Evolutionary conservation across 2,888 invertebrate species (phyloP), one percentile per base, ranked within the genome.

Genomic region (Plutella xylostella): DNA sequence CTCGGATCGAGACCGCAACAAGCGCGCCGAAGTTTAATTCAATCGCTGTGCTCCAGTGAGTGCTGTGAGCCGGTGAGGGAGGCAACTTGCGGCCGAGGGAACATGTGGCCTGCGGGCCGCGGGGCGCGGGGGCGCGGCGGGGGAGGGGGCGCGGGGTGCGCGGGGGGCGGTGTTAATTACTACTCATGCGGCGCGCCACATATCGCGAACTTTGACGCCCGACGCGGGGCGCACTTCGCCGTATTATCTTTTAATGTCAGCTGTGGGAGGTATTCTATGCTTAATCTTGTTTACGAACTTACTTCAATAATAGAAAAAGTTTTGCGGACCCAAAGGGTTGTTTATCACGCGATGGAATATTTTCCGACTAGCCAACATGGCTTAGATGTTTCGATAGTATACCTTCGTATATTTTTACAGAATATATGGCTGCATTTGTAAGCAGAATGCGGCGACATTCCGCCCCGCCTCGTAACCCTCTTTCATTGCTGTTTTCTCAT

Each of bases 21-120:
- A 76, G 71, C 69, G 69, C 72, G 72, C 74, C 68, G 65, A 80
- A 83, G 77, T 83, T 82, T 82, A 83, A 83, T 83, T 82, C 82
- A 80, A 83, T 80, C 80, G 76, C 69, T 70, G 73, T 68, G 69
- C 69, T 67, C 68, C 72, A 65, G 63, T 68, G 65, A 63, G 65
- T 63, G 66, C 56, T 56, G 55, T 55, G 56, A n/a, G n/a, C n/a
- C n/a, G 52, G 60, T 50, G 51, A 35, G 45, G 47, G 39, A 40
- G 30, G 50, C 17, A 52, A 25, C 25, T 25, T 42, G 38, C n/a
- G 44, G 38, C 25, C 9, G 20, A 15, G 35, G 37, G 14, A 25
- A 25, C 15, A 39, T 39, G 22, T 37, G 37, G 19, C 12, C 19
- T 37, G 4, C 40, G n/a, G n/a, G n/a, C n/a, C n/a, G n/a, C n/a